Evolutionary conservation across 2,888 invertebrate species (phyloP), one percentile per base, ranked within the genome.

Genomic region (Polyommatus icarus): DNA sequence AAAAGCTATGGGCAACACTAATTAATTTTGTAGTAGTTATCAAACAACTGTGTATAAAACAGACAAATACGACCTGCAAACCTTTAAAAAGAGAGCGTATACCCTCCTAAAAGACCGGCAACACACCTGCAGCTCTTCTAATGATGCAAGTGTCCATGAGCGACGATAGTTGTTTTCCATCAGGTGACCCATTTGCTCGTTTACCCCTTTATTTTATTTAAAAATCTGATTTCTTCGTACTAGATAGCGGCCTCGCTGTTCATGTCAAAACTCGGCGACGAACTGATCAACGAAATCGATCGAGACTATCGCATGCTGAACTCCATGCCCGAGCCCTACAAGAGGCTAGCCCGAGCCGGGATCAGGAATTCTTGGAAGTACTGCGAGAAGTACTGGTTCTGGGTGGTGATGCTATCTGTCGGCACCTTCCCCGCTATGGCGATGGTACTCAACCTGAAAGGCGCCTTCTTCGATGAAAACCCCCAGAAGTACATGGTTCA

Each of bases 401-500:
- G 82, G 0, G 83, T 84, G 0, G 87, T 90, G 0, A 1, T 76
- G 0, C 76, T 76, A 0, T 84, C 85, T 24, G 87, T 88, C 0
- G 79, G 85, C 79, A 83, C 82, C 0, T 91, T 90, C 71, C 89
- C 91, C 0, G 0, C 82, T 0, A 87, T 90, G 83, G 88, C 91
- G 0, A 78, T 84, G 0, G 57, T 83, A 0, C 46, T 82, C 0
- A 91, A 82, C 57, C 29, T 85, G 0, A 87, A 88, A 80, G 89
- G 83, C 77, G 84, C 78, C 15, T 6, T 80, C 0, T 87, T 86
- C 18, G 79, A 82, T 12, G 79, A 82, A 0, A 85, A 86, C 1
- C 87, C 88, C 0, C 77, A 57, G 0, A 88, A 84, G 50, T 86
- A 86, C 72, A 90, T 91, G 90, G 80, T 91, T 0, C 91, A 91